Evolutionary conservation across 2,797 vertebrate species (phyloP).

Genomic region (Sardinella longiceps): DNA sequence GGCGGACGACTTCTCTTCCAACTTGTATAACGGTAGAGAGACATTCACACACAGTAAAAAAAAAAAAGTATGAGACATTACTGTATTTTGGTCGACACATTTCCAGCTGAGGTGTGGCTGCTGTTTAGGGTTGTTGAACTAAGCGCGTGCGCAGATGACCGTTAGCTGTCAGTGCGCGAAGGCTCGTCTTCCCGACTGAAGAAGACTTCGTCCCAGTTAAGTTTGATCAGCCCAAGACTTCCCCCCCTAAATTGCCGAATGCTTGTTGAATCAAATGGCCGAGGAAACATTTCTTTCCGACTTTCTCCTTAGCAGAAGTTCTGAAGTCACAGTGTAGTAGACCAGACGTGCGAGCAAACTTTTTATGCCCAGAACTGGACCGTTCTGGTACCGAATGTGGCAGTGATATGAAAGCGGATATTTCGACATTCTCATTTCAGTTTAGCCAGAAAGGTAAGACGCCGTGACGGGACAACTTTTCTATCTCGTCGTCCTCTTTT

Average conservation of each 20-base stretch:
- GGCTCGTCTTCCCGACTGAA: neutral
- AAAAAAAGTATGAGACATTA: no score
- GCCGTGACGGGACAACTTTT: neutral
- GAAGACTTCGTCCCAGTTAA: neutral
- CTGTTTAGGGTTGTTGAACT: neutral
- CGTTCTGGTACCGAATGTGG: conserved; percentile 32
- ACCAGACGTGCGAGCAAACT: neutral
- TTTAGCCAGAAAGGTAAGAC: conserved; percentile 26
- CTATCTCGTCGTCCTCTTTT: neutral
- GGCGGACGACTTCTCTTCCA: no score
- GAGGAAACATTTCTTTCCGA: neutral
- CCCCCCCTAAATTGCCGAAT: neutral
- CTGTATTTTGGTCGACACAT: neutral
- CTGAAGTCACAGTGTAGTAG: neutral
- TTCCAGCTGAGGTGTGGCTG: conserved; percentile 18
- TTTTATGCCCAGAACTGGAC: conserved; percentile 21
- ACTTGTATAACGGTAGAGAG: no score
- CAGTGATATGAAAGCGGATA: conserved; percentile 33
- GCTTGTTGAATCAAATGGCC: neutral
- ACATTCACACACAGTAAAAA: no score
- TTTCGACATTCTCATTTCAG: conserved; percentile 25
- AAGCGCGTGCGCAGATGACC: conserved; percentile 64
- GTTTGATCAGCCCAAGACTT: neutral
- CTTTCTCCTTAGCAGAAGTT: neutral
- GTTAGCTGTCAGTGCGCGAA: conserved; percentile 8